phyloP scores from a whole-genome alignment of 92 coral and sea anemone species.

The Siderastrea radians region DNA sequence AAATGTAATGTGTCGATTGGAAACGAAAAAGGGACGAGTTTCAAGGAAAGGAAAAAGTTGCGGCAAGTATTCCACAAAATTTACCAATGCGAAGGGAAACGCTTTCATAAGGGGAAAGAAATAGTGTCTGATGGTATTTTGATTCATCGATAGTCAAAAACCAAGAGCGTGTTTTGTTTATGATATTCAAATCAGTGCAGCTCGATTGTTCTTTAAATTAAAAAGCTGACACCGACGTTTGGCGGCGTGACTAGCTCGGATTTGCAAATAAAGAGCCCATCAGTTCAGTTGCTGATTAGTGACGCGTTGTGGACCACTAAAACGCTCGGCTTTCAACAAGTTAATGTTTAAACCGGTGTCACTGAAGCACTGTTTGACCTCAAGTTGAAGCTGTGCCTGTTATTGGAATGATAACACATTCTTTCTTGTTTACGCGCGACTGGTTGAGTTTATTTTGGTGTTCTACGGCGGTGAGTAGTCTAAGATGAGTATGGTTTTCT shows the following conservation, averaged over 20 bases:
- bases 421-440: slow-evolving; percentile 20
- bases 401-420: slow-evolving; percentile 37
- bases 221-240: neutral
- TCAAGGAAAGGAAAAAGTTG: neutral
- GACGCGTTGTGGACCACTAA: slow-evolving; percentile 13
- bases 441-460: neutral
- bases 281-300: neutral
- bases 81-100: neutral
- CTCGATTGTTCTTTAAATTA: slow-evolving; percentile 4
- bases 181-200: slow-evolving; percentile 24
- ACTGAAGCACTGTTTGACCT: neutral
- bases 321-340: neutral
- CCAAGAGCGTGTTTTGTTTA: neutral
- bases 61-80: neutral
- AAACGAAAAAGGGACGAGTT: neutral
- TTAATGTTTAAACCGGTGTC: slow-evolving; percentile 37
- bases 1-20: neutral
- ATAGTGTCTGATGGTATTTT: neutral
- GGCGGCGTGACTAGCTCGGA: neutral
- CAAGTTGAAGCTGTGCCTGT: slow-evolving; percentile 2
- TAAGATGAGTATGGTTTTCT: neutral
- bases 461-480: slow-evolving; percentile 32
- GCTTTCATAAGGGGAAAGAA: neutral
- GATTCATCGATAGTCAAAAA: neutral
- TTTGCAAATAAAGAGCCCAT: slow-evolving; percentile 1